Base-by-base conservation (phyloP, 2,888 invertebrate species). In the Pristionchus entomophagus region DNA sequence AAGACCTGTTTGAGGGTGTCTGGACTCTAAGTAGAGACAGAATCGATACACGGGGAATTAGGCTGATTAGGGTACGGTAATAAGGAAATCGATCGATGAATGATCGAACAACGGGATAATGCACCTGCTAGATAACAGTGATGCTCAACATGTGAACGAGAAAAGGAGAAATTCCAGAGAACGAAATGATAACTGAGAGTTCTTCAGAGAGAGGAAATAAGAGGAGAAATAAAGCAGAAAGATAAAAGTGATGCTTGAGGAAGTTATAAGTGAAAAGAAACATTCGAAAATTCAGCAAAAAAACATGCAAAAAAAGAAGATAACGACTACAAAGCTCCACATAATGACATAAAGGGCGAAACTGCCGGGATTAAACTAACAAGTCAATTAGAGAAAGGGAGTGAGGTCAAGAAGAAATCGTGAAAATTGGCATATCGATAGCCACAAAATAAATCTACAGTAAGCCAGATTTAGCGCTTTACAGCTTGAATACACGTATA, bases 281-380 rank as follows among this genome's bases (percentile, higher is more conserved):
- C 2, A n/a, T 17, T 38, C 35, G 38, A 69, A 69, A 69, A 35
- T 32, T 38, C 38, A 69, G 38, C 69, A 69, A n/a, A 38, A 69
- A 69, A 69, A 69, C 69, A 69, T 69, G 69, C 69, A 38, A 38
- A 69, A 69, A 69, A 19, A 69, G 69, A 38, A 38, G 69, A 38
- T 38, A 69, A 69, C 69, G 69, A 69, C 69, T 69, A 69, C 62
- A 19, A 69, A 69, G 69, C 69, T 69, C n/a, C 38, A 62, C 22
- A n/a, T 6, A 38, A 69, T 69, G 69, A 69, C 38, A n/a, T 5
- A 38, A 6, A 38, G n/a, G n/a, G n/a, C n/a, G n/a, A n/a, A n/a
- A n/a, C n/a, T n/a, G 69, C 41, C 22, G 69, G n/a, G 19, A 69
- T 22, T 32, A 69, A 29, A 69, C 69, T 19, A 38, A 69, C n/a